Evolutionary conservation across 53 echinoderm and acorn worm species (phyloP).

Genomic region (Paracentrotus lividus): DNA sequence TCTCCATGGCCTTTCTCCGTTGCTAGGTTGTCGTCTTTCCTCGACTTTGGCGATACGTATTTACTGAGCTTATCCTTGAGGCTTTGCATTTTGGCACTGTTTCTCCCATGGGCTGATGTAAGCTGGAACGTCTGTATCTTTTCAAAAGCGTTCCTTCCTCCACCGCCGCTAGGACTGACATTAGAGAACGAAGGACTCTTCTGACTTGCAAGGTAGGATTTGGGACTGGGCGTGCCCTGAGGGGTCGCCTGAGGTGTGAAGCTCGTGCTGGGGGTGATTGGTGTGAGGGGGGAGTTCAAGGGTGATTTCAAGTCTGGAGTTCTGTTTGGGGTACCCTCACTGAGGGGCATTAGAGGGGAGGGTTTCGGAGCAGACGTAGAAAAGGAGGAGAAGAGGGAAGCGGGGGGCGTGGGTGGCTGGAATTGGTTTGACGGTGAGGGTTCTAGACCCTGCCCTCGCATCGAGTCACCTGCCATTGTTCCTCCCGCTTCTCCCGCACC

Average conservation of each 20-base stretch:
- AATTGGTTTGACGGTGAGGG: constrained; percentile 15
- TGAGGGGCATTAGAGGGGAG: constrained; percentile 66
- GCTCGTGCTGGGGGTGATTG: constrained; percentile 42
- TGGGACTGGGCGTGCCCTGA: constrained; percentile 55
- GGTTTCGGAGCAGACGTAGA: constrained; percentile 56
- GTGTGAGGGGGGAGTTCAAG: constrained; percentile 43
- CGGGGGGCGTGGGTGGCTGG: constrained; percentile 65
- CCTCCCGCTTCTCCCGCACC: neutral
- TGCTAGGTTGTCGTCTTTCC: constrained; percentile 28
- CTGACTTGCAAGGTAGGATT: constrained; percentile 48
- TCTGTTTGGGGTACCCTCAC: constrained; percentile 36
- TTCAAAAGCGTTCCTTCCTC: constrained; percentile 64
- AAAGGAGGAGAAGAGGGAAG: constrained; percentile 60
- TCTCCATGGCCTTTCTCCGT: constrained; percentile 21
- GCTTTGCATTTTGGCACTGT: constrained; percentile 70
- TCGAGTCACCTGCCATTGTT: neutral
- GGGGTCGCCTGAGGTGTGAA: constrained; percentile 25
- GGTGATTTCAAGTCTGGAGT: constrained; percentile 61
- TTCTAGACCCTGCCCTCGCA: neutral
- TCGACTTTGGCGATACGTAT: constrained; percentile 38
- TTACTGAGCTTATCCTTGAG: constrained; percentile 69
- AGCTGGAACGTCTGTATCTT: constrained; percentile 66
- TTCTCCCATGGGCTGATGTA: constrained; percentile 60
- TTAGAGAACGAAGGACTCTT: constrained; percentile 48
- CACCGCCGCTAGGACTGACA: neutral